Conservation (phyloP, 2,113 vertebrate species). For the Lagopus muta region DNA sequence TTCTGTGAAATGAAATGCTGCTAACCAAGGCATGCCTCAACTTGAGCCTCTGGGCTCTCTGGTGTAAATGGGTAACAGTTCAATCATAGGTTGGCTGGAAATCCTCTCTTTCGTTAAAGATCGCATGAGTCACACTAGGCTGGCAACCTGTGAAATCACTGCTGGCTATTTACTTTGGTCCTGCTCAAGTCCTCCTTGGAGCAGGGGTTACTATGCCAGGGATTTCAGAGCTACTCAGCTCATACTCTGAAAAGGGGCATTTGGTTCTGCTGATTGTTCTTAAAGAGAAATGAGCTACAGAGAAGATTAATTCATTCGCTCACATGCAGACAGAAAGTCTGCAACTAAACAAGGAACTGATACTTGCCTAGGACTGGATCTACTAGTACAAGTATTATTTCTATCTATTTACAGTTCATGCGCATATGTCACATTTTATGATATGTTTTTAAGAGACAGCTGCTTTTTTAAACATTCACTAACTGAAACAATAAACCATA, state of each 20-base stretch:
- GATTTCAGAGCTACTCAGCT: not conserved
- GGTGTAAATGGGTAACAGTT: not conserved
- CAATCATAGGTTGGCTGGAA: not conserved
- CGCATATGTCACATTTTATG: constrained; percentile 1
- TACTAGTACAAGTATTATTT: constrained; percentile 22
- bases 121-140: rapidly evolving
- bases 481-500: constrained; percentile 32
- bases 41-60: not conserved
- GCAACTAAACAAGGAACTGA: not conserved
- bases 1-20: not conserved
- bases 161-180: not conserved
- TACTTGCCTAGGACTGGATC: not conserved
- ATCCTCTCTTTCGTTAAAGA: not conserved
- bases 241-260: not conserved
- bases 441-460: not conserved
- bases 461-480: constrained; percentile 43
- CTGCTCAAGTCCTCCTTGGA: not conserved
- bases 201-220: not conserved
- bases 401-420: constrained; percentile 38
- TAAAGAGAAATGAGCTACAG: not conserved
- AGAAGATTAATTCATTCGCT: not conserved
- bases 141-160: not conserved
- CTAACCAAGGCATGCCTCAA: not conserved
- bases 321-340: constrained; percentile 3
- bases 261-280: not conserved